Percentiles rank a stretch among this genome's conserved stretches.
Conservation (phyloP, 2,888 invertebrate species). For the Meloe dianella region DNA sequence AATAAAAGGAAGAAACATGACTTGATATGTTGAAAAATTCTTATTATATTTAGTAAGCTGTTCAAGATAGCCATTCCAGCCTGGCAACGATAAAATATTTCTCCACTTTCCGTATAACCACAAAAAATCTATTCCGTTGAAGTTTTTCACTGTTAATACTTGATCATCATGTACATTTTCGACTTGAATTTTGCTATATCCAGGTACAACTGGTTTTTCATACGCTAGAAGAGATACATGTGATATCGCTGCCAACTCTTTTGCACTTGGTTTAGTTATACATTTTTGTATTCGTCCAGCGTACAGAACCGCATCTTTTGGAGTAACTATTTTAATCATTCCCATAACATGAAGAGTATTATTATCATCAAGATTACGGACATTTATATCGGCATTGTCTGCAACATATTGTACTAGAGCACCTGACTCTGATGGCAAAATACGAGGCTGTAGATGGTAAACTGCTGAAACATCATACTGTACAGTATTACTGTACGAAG, state of each 20-base stretch:
- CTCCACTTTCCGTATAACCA: background rate
- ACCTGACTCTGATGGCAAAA: constrained; percentile 22
- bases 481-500: no score
- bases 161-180: constrained; percentile 31
- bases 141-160: constrained; percentile 20
- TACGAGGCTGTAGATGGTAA: constrained; percentile 46
- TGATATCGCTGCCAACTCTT: background rate
- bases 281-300: constrained; percentile 45
- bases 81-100: background rate
- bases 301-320: constrained; percentile 36
- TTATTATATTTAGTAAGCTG: background rate
- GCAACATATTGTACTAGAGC: constrained; percentile 47
- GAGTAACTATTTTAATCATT: constrained; percentile 33
- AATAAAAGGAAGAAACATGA: constrained; percentile 21
- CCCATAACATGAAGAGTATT: constrained; percentile 38
- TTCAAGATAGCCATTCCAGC: background rate
- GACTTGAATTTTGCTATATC: constrained; percentile 36
- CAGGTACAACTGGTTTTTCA: constrained; percentile 37
- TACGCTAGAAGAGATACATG: background rate
- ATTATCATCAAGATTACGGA: constrained; percentile 32
- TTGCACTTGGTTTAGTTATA: constrained; percentile 43
- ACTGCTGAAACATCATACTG: constrained; percentile 45
- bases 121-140: background rate
- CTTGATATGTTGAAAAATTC: constrained; percentile 20
- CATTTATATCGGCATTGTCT: constrained; percentile 41